phyloP scores from a whole-genome alignment of 2,797 vertebrate genomes.

The Paguma larvata region DNA sequence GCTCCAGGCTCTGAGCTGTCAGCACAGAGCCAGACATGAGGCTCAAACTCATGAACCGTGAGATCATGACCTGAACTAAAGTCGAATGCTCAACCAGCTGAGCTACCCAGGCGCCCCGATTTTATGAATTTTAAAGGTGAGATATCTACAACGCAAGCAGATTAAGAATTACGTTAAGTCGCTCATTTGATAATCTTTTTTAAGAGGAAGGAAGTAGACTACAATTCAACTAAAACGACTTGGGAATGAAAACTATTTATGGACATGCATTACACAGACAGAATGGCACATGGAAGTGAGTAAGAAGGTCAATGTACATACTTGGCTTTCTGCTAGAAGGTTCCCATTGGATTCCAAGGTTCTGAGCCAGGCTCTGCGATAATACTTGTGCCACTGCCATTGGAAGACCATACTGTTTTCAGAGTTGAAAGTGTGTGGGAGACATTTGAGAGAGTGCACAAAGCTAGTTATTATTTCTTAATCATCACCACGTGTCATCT shows the following conservation, averaged over 20 bases:
- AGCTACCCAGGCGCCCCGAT: neutral
- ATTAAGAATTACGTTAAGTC: slow-evolving; percentile 38
- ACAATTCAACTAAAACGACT: slow-evolving; percentile 5
- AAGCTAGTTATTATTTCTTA: slow-evolving; percentile 78
- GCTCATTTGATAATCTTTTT: neutral
- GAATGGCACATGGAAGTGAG: slow-evolving; percentile 72
- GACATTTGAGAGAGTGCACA: slow-evolving; percentile 69
- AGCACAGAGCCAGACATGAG: too few relatives aligned
- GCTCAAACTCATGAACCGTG: too few relatives aligned
- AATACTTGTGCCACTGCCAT: slow-evolving; percentile 94
- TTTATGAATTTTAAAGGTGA: slow-evolving; percentile 5
- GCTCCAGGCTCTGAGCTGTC: too few relatives aligned
- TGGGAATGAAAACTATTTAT: slow-evolving; percentile 14
- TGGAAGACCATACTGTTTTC: slow-evolving; percentile 93
- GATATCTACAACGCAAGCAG: slow-evolving; percentile 6
- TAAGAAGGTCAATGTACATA: slow-evolving; percentile 87
- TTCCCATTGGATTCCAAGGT: slow-evolving; percentile 99
- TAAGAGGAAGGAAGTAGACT: neutral
- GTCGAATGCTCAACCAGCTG: too few relatives aligned
- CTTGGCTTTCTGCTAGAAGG: slow-evolving; percentile 94
- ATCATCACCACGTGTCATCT: slow-evolving; percentile 40
- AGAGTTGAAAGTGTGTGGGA: slow-evolving; percentile 79
- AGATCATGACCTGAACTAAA: too few relatives aligned
- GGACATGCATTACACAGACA: slow-evolving; percentile 67
- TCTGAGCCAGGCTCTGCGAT: slow-evolving; percentile 97